Evolutionary conservation across 2,888 invertebrate species (phyloP).

Genomic region (Eulithis prunata): DNA sequence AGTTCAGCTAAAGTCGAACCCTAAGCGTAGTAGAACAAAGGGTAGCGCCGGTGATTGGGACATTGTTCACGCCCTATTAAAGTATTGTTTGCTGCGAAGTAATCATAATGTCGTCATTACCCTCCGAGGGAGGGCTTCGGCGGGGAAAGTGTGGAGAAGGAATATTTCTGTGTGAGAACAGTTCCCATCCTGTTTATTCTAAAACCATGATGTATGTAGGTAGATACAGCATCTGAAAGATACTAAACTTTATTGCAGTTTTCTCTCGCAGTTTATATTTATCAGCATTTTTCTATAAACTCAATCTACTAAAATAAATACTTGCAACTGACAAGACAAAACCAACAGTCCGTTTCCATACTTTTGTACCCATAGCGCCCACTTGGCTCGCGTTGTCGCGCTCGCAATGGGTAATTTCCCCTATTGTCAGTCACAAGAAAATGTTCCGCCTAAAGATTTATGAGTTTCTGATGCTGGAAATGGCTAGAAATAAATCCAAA

Average conservation of each 20-base stretch:
- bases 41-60: constrained; percentile 67
- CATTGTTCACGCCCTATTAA: constrained; percentile 79
- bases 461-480: constrained; percentile 26
- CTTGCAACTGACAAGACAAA: no score
- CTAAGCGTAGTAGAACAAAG: constrained; percentile 44
- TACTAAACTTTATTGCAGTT: no score
- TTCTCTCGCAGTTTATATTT: no score
- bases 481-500: background rate
- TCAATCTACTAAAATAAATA: no score
- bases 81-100: constrained; percentile 76
- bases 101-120: constrained; percentile 77
- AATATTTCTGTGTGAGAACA: constrained; percentile 21
- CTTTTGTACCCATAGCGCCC: constrained; percentile 47
- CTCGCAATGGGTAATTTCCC: constrained; percentile 79
- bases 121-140: constrained; percentile 48
- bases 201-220: no score
- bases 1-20: constrained; percentile 24
- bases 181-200: no score
- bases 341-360: constrained; percentile 51
- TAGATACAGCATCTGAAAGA: no score
- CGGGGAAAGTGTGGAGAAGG: constrained; percentile 49
- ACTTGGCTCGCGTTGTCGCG: constrained; percentile 66
- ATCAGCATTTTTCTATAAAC: no score
- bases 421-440: constrained; percentile 80
- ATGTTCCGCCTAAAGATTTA: constrained; percentile 48